Base-by-base conservation (phyloP, 2,888 invertebrate species). In the Euplexia lucipara region DNA sequence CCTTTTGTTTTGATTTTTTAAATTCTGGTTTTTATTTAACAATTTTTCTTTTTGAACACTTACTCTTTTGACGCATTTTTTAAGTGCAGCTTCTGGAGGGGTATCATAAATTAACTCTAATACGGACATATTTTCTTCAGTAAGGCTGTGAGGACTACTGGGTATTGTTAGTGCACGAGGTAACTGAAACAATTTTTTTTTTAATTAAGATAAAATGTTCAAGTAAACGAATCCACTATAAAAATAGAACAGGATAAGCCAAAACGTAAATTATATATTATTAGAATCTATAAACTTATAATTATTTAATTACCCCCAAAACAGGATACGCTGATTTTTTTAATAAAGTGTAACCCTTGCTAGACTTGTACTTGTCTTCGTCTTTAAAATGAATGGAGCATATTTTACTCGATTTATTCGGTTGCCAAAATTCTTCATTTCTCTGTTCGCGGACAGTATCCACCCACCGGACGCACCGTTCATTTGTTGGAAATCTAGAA, bases 401-500 rank as follows among this genome's bases (percentile, higher is more conserved):
- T 16, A 52, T 30, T 52, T 26, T 52, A 52, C 39, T 52, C 3
- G 12, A 26, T 52, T 52, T 52, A 26, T 10, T 26, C n/a, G 52
- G 52, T 18, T 26, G 35, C 51, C 52, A 39, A 37, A n/a, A n/a
- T 22, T 35, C 35, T 37, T 37, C 51, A 26, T 35, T 51, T 37
- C 51, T 37, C 22, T 51, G 51, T 14, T 51, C 22, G 20, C 51
- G 35, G 9, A 51, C 35, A 22, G 37, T 51, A 9, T 20, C 22
- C 0, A 22, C 22, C 35, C 35, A 37, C 22, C 6, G 22, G 35
- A 26, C 22, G 2, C 35, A 26, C 51, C 26, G 22, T 37, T 52
- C 37, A 52, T 37, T 26, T 37, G 37, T 39, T 39, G 51, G 51
- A 37, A 52, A 52, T 16, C 51, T 52, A 52, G 32, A 48, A 48